Conservation (phyloP, 64 coral and sea anemone genomes). For the Actinia equina region DNA sequence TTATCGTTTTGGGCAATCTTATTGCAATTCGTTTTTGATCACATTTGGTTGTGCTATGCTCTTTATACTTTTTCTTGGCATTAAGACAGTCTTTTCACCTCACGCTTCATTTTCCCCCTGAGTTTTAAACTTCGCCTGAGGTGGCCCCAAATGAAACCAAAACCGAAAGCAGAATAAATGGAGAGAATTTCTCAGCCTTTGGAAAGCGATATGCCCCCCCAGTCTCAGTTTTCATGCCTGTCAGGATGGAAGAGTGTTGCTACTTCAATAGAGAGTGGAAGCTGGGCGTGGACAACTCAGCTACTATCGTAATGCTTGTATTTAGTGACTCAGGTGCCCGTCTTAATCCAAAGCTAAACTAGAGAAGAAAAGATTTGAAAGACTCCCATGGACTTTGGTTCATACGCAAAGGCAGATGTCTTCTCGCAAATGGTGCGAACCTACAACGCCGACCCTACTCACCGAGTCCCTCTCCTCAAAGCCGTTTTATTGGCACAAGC, state of each 20-base stretch:
- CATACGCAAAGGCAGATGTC: constrained; percentile 34
- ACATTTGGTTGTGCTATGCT: not conserved
- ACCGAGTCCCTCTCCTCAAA: not conserved
- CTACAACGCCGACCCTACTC: not conserved
- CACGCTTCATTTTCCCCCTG: too few relatives aligned
- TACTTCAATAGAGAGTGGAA: constrained; percentile 9
- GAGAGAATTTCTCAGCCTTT: not conserved
- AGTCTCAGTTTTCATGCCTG: not conserved
- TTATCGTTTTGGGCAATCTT: not conserved
- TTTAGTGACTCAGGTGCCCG: constrained; percentile 19
- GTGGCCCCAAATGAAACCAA: not conserved
- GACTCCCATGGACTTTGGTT: constrained; percentile 32
- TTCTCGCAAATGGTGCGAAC: not conserved
- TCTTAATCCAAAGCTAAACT: constrained; percentile 17
- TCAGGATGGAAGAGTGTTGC: not conserved
- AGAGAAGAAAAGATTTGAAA: constrained; percentile 31
- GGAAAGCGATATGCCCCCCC: not conserved
- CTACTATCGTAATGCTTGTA: not conserved
- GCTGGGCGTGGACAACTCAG: not conserved
- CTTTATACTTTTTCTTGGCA: too few relatives aligned
- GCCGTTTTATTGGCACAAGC: not conserved
- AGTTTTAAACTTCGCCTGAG: not conserved
- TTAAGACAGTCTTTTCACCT: not conserved
- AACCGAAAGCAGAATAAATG: not conserved
- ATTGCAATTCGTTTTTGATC: not conserved